These are phyloP conservation scores for Rambutsinella grinnellia DNA, from an alignment of 2,888 invertebrate genomes.

Conservation along the genomic window DNA sequence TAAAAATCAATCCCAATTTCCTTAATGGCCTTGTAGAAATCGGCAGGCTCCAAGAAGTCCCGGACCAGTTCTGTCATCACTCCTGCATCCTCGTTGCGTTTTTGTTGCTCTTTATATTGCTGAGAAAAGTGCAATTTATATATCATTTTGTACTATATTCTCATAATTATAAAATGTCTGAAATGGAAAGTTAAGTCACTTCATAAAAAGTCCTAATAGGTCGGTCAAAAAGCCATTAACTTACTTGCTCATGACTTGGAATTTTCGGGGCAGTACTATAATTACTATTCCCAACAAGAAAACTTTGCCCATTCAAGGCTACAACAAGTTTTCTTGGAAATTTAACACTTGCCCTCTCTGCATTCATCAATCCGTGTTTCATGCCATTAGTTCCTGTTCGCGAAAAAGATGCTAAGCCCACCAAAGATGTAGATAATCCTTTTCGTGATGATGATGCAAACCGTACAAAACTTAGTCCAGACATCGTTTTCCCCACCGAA, in stretches of 20 bases:
- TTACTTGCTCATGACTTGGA: conserved; percentile 45
- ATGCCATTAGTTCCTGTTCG: conserved; percentile 33
- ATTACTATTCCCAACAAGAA: background rate
- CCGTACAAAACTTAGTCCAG: background rate
- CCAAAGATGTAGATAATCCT: conserved; percentile 6
- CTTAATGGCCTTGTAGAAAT: conserved; percentile 69
- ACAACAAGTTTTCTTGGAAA: conserved; percentile 21
- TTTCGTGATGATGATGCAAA: background rate
- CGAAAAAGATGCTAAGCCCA: conserved; percentile 32
- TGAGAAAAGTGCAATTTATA: conserved; percentile 40
- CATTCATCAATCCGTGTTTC: conserved; percentile 39
- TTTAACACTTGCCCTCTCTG: conserved; percentile 35
- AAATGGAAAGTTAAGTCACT: too few species aligned
- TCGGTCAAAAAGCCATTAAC: background rate
- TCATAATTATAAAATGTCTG: too few species aligned
- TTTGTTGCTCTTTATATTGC: conserved; percentile 67
- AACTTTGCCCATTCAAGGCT: background rate
- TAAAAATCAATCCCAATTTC: conserved; percentile 70
- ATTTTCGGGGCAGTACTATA: conserved; percentile 20
- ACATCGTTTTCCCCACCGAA: background rate
- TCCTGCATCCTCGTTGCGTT: conserved; percentile 68
- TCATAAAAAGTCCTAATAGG: too few species aligned
- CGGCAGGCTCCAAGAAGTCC: conserved; percentile 69
- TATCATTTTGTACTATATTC: too few species aligned
- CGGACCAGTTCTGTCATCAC: conserved; percentile 70